Conservation (phyloP, 2,888 invertebrate genomes). For the Phengaris alcon region DNA sequence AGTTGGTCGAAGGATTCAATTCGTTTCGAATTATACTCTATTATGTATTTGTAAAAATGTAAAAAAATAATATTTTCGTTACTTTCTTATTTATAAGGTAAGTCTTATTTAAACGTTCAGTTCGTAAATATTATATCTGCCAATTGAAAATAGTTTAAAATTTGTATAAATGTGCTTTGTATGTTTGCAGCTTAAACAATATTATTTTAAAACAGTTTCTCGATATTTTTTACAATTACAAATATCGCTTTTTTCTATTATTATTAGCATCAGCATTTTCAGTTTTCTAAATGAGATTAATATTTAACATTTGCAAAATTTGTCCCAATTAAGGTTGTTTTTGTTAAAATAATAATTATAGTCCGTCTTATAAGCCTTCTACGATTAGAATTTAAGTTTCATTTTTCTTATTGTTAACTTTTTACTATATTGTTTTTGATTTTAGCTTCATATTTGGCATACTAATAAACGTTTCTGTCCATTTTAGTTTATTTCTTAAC, state of each 20-base stretch:
- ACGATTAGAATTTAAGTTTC: constrained; percentile 21
- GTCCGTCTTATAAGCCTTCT: background rate
- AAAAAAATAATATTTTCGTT: constrained; percentile 28
- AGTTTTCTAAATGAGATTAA: constrained; percentile 18
- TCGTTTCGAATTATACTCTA: constrained; percentile 39
- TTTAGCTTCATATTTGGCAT: constrained; percentile 57
- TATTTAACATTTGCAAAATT: background rate
- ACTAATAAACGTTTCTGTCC: constrained; percentile 58
- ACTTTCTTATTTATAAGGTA: background rate
- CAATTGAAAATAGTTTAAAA: constrained; percentile 37
- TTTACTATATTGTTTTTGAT: constrained; percentile 5
- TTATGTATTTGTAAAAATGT: constrained; percentile 19
- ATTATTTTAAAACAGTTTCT: constrained; percentile 34
- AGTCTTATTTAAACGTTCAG: background rate
- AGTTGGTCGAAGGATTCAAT: constrained; percentile 66
- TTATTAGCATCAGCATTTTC: background rate
- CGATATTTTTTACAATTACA: constrained; percentile 9
- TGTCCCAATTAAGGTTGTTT: constrained; percentile 14
- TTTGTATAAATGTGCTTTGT: constrained; percentile 54
- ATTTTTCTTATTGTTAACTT: constrained; percentile 29
- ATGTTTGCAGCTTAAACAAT: constrained; percentile 49
- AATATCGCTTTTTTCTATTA: background rate
- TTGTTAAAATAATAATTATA: background rate
- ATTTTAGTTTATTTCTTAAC: constrained; percentile 42
- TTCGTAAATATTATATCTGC: background rate